Conservation (phyloP, 1,140 invertebrate genomes). For the Drosophila pallidifrons region DNA sequence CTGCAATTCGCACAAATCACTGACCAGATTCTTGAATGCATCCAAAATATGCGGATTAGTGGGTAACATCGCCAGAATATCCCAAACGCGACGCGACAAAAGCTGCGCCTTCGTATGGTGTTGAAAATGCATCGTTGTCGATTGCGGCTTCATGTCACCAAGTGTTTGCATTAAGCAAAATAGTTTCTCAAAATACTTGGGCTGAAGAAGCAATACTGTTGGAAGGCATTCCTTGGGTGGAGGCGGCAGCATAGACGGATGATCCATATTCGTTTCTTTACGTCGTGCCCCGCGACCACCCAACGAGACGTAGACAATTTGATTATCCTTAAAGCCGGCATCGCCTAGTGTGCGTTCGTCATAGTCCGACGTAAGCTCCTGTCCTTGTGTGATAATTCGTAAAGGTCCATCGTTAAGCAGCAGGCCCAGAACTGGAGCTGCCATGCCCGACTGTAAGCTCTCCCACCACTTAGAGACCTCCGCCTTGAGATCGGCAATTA, state of each 20-base stretch:
- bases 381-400: slow-evolving; percentile 96
- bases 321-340: slow-evolving; percentile 96
- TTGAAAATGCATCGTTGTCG: slow-evolving; percentile 88
- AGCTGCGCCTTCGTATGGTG: slow-evolving; percentile 96
- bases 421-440: slow-evolving; percentile 86
- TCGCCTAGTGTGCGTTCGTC: slow-evolving; percentile 96
- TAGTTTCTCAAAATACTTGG: slow-evolving; percentile 95
- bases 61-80: slow-evolving; percentile 95
- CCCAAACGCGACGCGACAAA: slow-evolving; percentile 95
- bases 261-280: slow-evolving; percentile 89
- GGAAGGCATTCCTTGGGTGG: slow-evolving; percentile 93
- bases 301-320: slow-evolving; percentile 95
- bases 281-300: slow-evolving; percentile 91
- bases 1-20: slow-evolving; percentile 80
- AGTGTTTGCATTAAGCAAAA: slow-evolving; percentile 95
- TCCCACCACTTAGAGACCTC: slow-evolving; percentile 95
- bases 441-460: slow-evolving; percentile 74
- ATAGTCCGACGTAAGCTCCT: slow-evolving; percentile 96
- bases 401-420: slow-evolving; percentile 92
- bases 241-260: slow-evolving; percentile 91
- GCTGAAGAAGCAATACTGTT: slow-evolving; percentile 92
- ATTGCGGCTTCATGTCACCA: slow-evolving; percentile 91
- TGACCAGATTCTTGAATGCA: slow-evolving; percentile 91
- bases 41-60: slow-evolving; percentile 93
- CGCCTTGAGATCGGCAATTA: slow-evolving; percentile 95